Evolutionary conservation across 2,113 vertebrate species (phyloP).

Genomic region (Cinclus mexicanus): DNA sequence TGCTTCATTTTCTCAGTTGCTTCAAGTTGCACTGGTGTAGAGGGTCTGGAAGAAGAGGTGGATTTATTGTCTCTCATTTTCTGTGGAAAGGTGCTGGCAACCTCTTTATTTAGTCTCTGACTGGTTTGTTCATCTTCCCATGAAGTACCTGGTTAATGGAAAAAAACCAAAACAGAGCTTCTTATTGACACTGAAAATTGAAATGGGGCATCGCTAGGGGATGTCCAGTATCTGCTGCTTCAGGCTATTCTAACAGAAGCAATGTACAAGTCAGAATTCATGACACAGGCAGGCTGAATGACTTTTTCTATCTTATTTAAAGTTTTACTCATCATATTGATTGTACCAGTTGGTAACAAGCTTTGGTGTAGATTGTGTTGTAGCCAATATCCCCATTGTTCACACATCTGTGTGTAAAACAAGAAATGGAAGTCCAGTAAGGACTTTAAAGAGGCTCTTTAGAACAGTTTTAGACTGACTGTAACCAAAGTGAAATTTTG

Average conservation of each 20-base stretch:
- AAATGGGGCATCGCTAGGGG: not conserved
- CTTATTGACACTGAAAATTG: not conserved
- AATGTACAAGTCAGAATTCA: not conserved
- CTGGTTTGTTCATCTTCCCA: conserved; percentile 9
- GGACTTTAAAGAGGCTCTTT: not conserved
- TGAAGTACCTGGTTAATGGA: not conserved
- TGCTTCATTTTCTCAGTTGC: not conserved
- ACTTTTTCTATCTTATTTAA: not conserved
- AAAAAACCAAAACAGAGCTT: not conserved
- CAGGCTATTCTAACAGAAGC: not conserved
- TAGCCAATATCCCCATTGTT: not conserved
- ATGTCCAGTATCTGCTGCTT: not conserved
- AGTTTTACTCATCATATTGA: not conserved
- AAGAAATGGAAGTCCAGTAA: not conserved
- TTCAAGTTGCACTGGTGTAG: not conserved
- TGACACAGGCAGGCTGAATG: not conserved
- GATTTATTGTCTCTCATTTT: not conserved
- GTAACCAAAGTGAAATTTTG: not conserved
- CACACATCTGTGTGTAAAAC: not conserved
- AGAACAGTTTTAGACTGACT: not conserved
- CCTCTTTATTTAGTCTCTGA: not conserved
- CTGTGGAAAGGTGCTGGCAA: not conserved
- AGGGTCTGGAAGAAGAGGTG: not conserved
- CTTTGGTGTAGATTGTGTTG: not conserved
- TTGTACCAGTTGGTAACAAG: not conserved